Evolutionary conservation across 2,888 invertebrate species (phyloP).

Genomic region (Rhorus exstirpatorius): DNA sequence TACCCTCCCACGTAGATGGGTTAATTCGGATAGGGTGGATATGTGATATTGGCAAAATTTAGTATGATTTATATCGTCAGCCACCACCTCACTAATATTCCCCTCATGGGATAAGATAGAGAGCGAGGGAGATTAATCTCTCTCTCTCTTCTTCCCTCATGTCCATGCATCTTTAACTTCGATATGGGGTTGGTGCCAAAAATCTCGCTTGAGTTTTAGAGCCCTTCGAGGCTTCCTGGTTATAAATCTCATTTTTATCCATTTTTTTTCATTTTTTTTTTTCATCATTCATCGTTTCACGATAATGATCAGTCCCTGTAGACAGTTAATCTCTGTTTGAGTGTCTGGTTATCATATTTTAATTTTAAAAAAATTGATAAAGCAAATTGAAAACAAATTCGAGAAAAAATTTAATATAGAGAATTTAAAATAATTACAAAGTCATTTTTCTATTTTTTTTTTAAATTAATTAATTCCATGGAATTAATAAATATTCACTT

Average conservation of each 20-base stretch:
- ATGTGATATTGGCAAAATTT: neutral
- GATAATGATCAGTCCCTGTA: slow-evolving; percentile 25
- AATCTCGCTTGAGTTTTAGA: slow-evolving; percentile 17
- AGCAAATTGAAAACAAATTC: neutral
- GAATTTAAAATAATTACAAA: too few species aligned
- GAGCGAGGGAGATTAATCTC: too few species aligned
- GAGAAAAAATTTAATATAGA: neutral
- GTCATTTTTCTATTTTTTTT: too few species aligned
- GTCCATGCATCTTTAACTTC: too few species aligned
- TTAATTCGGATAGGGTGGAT: neutral
- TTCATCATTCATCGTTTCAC: neutral
- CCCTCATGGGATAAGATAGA: too few species aligned
- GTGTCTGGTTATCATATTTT: slow-evolving; percentile 9
- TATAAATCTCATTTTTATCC: slow-evolving; percentile 22
- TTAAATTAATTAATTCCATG: too few species aligned
- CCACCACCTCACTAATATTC: slow-evolving; percentile 7
- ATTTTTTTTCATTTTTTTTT: slow-evolving; percentile 4
- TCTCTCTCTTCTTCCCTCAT: too few species aligned
- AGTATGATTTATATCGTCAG: neutral
- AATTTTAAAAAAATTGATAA: neutral
- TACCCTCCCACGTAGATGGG: neutral
- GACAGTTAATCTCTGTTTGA: slow-evolving; percentile 25
- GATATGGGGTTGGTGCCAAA: neutral
- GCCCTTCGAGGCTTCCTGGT: slow-evolving; percentile 5
- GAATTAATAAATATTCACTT: too few species aligned